Conservation (phyloP, 2,113 vertebrate species). For the Dasyprocta punctata region DNA sequence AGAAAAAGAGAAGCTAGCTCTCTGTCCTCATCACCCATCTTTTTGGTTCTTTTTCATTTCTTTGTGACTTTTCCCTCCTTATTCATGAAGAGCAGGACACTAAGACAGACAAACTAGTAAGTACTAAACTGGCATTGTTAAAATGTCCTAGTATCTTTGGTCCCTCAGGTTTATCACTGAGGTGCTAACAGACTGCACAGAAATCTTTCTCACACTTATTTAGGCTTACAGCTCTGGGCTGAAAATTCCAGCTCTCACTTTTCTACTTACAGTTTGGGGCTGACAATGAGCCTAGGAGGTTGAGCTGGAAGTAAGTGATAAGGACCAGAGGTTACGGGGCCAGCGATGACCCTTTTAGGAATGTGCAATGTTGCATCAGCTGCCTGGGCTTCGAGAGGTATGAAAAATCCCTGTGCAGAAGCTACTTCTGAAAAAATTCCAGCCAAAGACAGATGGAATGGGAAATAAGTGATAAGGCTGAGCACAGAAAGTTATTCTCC, state of each 20-base stretch:
- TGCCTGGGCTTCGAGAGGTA: conserved; percentile 1
- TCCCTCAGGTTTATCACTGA: not conserved
- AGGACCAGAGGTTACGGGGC: not conserved
- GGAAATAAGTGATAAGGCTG: not conserved
- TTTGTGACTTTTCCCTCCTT: not conserved
- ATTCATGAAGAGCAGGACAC: not conserved
- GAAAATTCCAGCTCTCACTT: not conserved
- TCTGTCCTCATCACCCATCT: not conserved
- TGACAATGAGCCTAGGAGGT: not conserved
- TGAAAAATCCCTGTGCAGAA: not conserved
- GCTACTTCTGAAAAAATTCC: not conserved
- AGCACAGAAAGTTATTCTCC: not conserved
- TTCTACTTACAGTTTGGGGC: not conserved
- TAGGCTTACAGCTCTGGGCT: not conserved
- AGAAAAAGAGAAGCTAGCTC: not conserved
- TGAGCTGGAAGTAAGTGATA: not conserved
- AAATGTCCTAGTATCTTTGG: not conserved
- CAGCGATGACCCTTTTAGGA: not conserved
- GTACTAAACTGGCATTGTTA: not conserved
- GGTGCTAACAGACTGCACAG: not conserved
- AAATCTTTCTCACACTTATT: not conserved
- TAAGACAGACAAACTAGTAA: not conserved
- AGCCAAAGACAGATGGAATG: not conserved
- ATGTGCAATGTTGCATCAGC: not conserved
- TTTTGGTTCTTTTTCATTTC: not conserved